Evolutionary conservation across 2,797 vertebrate genomes (phyloP), one percentile per base, ranked within the genome.

Genomic region (Limosa lapponica): DNA sequence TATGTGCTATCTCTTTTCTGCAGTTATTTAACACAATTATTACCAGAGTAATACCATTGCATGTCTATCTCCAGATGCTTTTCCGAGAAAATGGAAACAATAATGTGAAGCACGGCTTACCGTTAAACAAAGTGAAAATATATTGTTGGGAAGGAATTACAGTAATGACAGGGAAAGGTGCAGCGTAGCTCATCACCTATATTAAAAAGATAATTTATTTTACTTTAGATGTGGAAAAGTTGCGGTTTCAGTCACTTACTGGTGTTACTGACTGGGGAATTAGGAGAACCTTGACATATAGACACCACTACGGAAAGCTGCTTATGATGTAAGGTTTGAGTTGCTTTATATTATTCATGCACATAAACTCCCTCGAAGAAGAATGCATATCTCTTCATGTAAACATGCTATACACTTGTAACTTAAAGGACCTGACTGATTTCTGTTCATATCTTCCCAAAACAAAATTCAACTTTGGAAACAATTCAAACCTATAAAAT

Each of bases 1-100:
- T 86, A 81, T 25, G 52, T 90, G 77, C 73, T 81, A 74, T 78
- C 49, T 78, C 61, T 93, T 75, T 82, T 66, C 65, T 91, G 80
- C 82, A 82, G 62, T 86, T 95, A 95, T 91, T 95, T 94, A 94
- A 94, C 61, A 86, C 43, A 91, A 81, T 84, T 95, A 86, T 95
- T 94, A 88, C 54, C 27, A 86, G 37, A 81, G 32, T 58, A 91
- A 94, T 87, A 65, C 32, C 27, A 75, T 82, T 84, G 69, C 41
- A n/a, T 32, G 34, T 69, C 69, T 81, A 54, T 46, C 69, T 90
- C 92, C 88, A 93, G 88, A 95, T 86, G 62, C 58, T 88, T 71
- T 82, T 41, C 72, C 74, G 30, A 90, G 71, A 92, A 95, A 95
- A 88, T 59, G 27, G 48, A 81, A 92, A 70, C 57, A 87, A 75